Percentiles rank a stretch among this genome's conserved stretches.
phyloP scores from a whole-genome alignment of 92 coral and sea anemone genomes.

The Epizoanthus fatuus region DNA sequence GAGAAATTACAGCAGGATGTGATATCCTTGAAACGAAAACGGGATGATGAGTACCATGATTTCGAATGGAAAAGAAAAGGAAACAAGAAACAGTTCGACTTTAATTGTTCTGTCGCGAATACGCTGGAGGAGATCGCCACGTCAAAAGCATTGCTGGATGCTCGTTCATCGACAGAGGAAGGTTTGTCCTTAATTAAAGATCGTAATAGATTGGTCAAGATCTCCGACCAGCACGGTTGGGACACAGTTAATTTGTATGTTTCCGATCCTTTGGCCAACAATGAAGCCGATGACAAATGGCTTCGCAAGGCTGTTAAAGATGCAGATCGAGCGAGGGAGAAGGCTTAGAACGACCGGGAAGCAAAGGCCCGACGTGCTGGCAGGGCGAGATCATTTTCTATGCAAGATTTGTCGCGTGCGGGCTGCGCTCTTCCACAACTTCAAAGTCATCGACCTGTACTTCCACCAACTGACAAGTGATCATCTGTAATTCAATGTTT shows the following conservation, averaged over 20 bases:
- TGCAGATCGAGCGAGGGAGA: slow-evolving; percentile 28
- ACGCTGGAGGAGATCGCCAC: slow-evolving; percentile 21
- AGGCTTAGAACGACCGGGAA: not conserved
- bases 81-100: slow-evolving; percentile 36
- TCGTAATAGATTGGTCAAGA: slow-evolving; percentile 28
- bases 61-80: slow-evolving; percentile 36
- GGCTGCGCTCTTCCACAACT: not conserved
- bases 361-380: slow-evolving; percentile 19
- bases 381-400: slow-evolving; percentile 19
- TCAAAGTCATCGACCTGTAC: not conserved
- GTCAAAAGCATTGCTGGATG: slow-evolving; percentile 22
- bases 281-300: slow-evolving; percentile 34
- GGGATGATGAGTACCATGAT: not conserved
- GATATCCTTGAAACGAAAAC: not conserved
- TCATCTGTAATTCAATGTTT: slow-evolving; percentile 3
- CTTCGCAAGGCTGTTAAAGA: slow-evolving; percentile 43
- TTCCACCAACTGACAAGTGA: slow-evolving; percentile 26
- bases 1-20: not conserved
- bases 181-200: slow-evolving; percentile 34
- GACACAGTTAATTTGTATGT: slow-evolving; percentile 39
- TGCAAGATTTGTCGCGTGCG: not conserved
- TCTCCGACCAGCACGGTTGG: slow-evolving; percentile 31
- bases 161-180: slow-evolving; percentile 11
- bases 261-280: slow-evolving; percentile 22
- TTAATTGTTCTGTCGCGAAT: slow-evolving; percentile 7